Evolutionary conservation across 2,888 invertebrate species (phyloP).

Genomic region (Yponomeuta cagnagella): DNA sequence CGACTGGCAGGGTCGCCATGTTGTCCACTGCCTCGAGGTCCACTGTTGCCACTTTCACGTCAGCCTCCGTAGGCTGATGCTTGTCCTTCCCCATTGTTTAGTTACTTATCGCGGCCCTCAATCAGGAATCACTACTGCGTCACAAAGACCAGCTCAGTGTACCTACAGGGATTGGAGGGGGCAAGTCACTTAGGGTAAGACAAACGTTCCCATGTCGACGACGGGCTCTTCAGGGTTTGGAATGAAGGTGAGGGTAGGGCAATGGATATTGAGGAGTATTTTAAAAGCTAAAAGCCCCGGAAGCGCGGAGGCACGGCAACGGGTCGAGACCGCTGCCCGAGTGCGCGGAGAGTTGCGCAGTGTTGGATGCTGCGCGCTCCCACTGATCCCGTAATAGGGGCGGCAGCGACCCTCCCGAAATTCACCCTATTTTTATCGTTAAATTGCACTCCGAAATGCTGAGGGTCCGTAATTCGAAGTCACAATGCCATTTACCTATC

Average conservation of each 20-base stretch:
- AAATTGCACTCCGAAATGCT: slow-evolving; percentile 50
- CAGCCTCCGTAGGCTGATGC: slow-evolving; percentile 76
- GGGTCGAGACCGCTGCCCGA: slow-evolving; percentile 48
- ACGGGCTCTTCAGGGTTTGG: slow-evolving; percentile 33
- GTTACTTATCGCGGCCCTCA: slow-evolving; percentile 25
- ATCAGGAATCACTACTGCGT: slow-evolving; percentile 7
- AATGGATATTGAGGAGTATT: slow-evolving; percentile 37
- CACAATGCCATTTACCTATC: slow-evolving; percentile 6
- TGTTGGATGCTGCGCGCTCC: slow-evolving; percentile 64
- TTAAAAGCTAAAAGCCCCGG: slow-evolving; percentile 50
- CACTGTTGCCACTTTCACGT: slow-evolving; percentile 92
- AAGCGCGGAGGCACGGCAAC: slow-evolving; percentile 55
- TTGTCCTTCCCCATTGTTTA: slow-evolving; percentile 66
- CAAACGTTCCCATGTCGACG: slow-evolving; percentile 23
- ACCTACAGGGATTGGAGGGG: not conserved
- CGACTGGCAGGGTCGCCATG: slow-evolving; percentile 92
- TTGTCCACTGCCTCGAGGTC: slow-evolving; percentile 91
- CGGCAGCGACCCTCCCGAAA: slow-evolving; percentile 52
- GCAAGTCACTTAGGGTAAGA: slow-evolving; percentile 36
- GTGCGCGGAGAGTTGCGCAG: slow-evolving; percentile 65
- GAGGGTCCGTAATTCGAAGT: slow-evolving; percentile 28
- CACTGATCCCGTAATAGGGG: slow-evolving; percentile 48
- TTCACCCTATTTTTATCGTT: slow-evolving; percentile 44
- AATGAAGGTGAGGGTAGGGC: slow-evolving; percentile 43
- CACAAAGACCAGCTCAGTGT: slow-evolving; percentile 4